These are phyloP conservation scores for Macquaria ambigua DNA, from an alignment of 2,113 vertebrate genomes.

Conservation along the genomic window DNA sequence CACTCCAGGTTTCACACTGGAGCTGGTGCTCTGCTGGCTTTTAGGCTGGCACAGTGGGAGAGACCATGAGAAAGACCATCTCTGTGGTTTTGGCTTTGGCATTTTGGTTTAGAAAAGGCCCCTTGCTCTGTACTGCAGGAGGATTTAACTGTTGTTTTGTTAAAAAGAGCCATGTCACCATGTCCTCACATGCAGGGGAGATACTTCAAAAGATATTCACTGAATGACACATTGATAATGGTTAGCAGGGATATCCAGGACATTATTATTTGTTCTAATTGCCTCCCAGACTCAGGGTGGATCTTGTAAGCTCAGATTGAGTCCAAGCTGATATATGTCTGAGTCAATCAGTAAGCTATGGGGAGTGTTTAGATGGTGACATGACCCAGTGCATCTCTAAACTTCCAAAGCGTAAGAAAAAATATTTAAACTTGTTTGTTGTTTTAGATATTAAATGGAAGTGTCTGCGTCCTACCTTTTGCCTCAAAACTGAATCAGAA, in stretches of 20 bases:
- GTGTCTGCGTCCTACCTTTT: neutral
- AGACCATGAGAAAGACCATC: constrained; percentile 30
- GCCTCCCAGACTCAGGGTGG: neutral
- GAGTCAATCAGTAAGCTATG: neutral
- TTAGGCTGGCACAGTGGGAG: constrained; percentile 39
- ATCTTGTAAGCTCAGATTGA: constrained; percentile 11
- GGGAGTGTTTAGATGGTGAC: neutral
- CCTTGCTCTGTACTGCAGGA: constrained; percentile 33
- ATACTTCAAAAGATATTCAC: constrained; percentile 20
- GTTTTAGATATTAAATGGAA: neutral
- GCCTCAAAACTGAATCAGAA: neutral
- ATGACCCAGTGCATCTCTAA: neutral
- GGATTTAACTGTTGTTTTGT: constrained; percentile 9
- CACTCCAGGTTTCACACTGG: neutral
- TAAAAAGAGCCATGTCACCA: constrained; percentile 28
- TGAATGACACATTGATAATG: constrained; percentile 14
- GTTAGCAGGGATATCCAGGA: constrained; percentile 6
- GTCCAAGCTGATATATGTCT: neutral
- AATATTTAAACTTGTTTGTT: neutral
- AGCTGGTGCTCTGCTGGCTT: constrained; percentile 18
- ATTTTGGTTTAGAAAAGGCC: constrained; percentile 58
- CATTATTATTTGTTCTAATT: neutral
- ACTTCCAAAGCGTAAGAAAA: neutral
- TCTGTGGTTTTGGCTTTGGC: constrained; percentile 51
- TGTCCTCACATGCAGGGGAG: constrained; percentile 39